A percentile compares a stretch with the other conserved stretches of the same genome.
Evolutionary conservation across 1,140 invertebrate species (phyloP).

Genomic region (Radopholus similis): DNA sequence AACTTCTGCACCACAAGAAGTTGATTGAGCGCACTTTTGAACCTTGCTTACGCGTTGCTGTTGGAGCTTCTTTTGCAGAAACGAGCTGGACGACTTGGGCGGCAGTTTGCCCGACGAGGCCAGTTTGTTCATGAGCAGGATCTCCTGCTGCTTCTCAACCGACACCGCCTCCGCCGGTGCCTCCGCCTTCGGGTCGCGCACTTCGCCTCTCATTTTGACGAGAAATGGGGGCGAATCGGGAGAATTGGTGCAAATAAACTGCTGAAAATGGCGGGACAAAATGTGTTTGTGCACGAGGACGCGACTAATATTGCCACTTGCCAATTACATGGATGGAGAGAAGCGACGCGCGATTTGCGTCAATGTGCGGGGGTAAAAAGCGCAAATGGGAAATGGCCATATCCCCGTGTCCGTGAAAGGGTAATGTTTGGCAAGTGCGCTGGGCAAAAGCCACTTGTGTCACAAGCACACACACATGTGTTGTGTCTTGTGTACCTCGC

Average conservation of each 20-base stretch:
- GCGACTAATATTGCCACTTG: no score
- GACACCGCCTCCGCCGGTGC: constrained; percentile 32
- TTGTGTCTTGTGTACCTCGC: no score
- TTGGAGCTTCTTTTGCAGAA: constrained; percentile 58
- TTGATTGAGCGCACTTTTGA: background rate
- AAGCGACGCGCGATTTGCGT: background rate
- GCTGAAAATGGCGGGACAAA: background rate
- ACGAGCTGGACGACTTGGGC: constrained; percentile 51
- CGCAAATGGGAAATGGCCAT: no score
- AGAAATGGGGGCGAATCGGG: background rate
- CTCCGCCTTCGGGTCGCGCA: constrained; percentile 13
- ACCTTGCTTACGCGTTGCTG: constrained; percentile 37
- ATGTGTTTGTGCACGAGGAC: background rate
- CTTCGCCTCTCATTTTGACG: constrained; percentile 19
- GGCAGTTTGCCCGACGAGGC: constrained; percentile 51
- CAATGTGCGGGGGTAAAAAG: no score
- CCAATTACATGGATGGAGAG: background rate
- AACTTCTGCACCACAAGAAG: constrained; percentile 49
- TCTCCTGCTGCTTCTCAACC: constrained; percentile 55
- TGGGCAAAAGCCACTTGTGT: no score
- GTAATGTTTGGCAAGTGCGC: no score
- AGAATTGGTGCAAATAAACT: background rate
- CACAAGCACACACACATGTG: no score
- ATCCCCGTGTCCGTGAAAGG: no score
- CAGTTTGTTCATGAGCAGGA: constrained; percentile 58